These are phyloP conservation scores for Oxyscelio sp. DNA, from an alignment of 2,888 invertebrate genomes.

Conservation along the genomic window DNA sequence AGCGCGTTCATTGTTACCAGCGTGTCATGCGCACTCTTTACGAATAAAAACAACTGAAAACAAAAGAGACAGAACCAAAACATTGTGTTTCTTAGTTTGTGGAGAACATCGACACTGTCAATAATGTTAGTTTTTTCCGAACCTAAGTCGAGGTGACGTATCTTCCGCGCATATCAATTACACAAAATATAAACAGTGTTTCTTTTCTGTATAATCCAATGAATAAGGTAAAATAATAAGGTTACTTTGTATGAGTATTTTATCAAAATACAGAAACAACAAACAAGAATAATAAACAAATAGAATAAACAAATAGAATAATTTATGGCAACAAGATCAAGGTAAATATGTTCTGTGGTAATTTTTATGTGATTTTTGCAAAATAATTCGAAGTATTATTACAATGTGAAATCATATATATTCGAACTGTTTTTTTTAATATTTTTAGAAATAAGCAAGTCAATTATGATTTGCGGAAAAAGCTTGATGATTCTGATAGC, in stretches of 20 bases:
- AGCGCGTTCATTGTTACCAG: neutral
- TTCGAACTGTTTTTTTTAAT: constrained; percentile 8
- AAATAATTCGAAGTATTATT: constrained; percentile 33
- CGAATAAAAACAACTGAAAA: constrained; percentile 23
- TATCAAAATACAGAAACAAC: constrained; percentile 13
- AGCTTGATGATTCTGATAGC: constrained; percentile 27
- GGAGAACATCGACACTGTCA: constrained; percentile 1
- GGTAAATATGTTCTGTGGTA: constrained; percentile 26
- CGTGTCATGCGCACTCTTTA: constrained; percentile 28
- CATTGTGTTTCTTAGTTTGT: constrained; percentile 15
- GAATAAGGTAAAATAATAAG: too few species aligned
- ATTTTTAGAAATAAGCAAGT: constrained; percentile 25
- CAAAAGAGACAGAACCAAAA: constrained; percentile 22
- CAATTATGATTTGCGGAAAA: constrained; percentile 23
- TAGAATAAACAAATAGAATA: too few species aligned
- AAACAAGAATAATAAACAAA: too few species aligned
- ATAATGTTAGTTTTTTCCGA: too few species aligned
- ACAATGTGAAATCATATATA: constrained; percentile 10
- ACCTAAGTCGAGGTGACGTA: too few species aligned
- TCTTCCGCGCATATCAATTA: too few species aligned
- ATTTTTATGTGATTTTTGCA: constrained; percentile 23
- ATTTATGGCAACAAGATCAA: constrained; percentile 26
- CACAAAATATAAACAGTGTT: too few species aligned
- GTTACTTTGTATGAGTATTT: constrained; percentile 24
- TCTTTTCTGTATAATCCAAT: too few species aligned